These are phyloP conservation scores for Myzus persicae DNA, from an alignment of 1,140 invertebrate species.

Conservation along the genomic window DNA sequence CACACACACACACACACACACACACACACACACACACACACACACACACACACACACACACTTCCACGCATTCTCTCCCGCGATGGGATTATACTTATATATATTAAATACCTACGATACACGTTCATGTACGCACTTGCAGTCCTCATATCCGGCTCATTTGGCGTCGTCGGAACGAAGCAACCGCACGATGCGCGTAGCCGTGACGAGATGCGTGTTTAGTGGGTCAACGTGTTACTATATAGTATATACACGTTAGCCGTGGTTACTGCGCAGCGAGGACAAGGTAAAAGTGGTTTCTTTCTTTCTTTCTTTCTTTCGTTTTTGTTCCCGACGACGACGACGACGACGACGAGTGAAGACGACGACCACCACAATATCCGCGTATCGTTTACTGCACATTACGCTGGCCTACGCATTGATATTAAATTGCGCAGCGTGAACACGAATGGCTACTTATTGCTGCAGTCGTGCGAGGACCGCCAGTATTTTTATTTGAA, in stretches of 20 bases:
- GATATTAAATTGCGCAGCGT: background rate
- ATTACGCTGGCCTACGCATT: background rate
- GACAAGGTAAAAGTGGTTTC: constrained; percentile 55
- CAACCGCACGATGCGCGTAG: constrained; percentile 10
- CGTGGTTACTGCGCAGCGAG: constrained; percentile 5
- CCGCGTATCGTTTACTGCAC: background rate
- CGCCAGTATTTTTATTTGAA: background rate
- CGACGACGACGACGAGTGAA: background rate
- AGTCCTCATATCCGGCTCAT: constrained; percentile 35
- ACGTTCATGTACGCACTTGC: background rate
- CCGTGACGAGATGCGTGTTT: constrained; percentile 49
- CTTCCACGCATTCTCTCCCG: background rate
- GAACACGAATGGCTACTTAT: background rate
- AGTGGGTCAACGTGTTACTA: constrained; percentile 52
- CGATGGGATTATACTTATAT: background rate
- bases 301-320: constrained; percentile 18
- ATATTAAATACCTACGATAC: background rate
- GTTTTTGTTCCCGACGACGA: background rate
- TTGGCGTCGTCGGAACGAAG: constrained; percentile 27
- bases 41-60: background rate
- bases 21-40: background rate
- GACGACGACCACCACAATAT: background rate
- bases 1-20: background rate
- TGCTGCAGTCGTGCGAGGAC: background rate
- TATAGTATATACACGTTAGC: background rate